Evolutionary conservation across 1,140 invertebrate species (phyloP).

Genomic region (Xylocopa sonorina): DNA sequence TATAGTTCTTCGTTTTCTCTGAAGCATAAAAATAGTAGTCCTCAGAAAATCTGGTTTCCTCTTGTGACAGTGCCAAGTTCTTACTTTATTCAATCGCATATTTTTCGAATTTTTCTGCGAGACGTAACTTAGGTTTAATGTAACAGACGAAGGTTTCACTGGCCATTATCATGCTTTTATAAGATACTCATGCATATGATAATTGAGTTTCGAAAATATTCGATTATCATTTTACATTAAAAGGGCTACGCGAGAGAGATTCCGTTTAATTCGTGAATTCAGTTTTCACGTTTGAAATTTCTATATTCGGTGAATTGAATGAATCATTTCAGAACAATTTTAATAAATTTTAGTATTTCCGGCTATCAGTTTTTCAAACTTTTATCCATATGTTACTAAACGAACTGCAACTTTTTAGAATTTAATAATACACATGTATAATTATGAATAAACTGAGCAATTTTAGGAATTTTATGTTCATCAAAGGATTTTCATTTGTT

Average conservation of each 20-base stretch:
- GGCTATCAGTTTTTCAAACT: too few species aligned
- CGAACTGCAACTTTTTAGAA: too few species aligned
- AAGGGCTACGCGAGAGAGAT: not conserved
- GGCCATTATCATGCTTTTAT: not conserved
- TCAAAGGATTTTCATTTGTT: too few species aligned
- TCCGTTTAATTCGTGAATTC: not conserved
- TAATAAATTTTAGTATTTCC: too few species aligned
- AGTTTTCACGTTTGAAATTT: not conserved
- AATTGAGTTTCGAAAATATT: constrained; percentile 1
- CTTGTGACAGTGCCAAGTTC: not conserved
- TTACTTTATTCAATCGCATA: not conserved
- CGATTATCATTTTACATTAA: not conserved
- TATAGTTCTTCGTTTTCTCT: too few species aligned
- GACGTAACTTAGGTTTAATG: not conserved
- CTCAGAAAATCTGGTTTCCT: not conserved
- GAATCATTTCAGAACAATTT: too few species aligned
- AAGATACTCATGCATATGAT: constrained; percentile 8
- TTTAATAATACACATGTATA: too few species aligned
- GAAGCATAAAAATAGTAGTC: not conserved
- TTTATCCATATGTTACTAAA: too few species aligned
- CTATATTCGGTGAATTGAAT: too few species aligned
- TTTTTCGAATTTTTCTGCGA: not conserved
- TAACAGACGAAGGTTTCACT: constrained; percentile 6
- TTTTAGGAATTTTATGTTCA: too few species aligned
- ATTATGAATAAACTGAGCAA: too few species aligned